Conservation (phyloP, 2,888 invertebrate genomes). For the Drosophila parthenogenetica region DNA sequence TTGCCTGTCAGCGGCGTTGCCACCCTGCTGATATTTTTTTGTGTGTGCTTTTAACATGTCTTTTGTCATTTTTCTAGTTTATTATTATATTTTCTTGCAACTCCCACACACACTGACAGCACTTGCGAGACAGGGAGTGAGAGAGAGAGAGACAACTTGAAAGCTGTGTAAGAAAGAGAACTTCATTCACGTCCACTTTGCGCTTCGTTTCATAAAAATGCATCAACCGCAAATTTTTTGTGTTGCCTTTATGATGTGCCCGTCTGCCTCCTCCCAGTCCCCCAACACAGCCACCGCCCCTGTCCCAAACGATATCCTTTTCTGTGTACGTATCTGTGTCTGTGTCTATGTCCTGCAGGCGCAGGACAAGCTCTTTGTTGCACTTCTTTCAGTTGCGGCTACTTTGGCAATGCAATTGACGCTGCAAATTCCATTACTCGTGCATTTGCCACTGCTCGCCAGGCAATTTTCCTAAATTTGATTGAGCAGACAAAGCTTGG, state of each 20-base stretch:
- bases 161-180: constrained; percentile 10
- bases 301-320: neutral
- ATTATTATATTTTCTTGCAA: constrained; percentile 69
- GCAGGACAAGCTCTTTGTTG: constrained; percentile 53
- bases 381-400: constrained; percentile 59
- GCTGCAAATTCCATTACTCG: constrained; percentile 66
- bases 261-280: constrained; percentile 18
- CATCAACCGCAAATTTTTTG: constrained; percentile 68
- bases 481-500: constrained; percentile 46
- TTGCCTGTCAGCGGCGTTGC: constrained; percentile 58
- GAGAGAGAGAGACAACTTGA: neutral
- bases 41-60: constrained; percentile 70
- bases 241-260: constrained; percentile 54
- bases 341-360: constrained; percentile 53
- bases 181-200: constrained; percentile 52
- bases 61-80: constrained; percentile 74
- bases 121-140: neutral
- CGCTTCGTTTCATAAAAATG: constrained; percentile 66
- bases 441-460: constrained; percentile 51
- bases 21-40: constrained; percentile 31
- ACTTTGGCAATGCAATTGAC: constrained; percentile 70
- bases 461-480: constrained; percentile 67
- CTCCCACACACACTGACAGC: constrained; percentile 38
- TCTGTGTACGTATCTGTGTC: constrained; percentile 14
- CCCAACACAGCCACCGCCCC: neutral